Evolutionary conservation across 2,797 vertebrate species (phyloP).

Genomic region (Liparis tanakae): DNA sequence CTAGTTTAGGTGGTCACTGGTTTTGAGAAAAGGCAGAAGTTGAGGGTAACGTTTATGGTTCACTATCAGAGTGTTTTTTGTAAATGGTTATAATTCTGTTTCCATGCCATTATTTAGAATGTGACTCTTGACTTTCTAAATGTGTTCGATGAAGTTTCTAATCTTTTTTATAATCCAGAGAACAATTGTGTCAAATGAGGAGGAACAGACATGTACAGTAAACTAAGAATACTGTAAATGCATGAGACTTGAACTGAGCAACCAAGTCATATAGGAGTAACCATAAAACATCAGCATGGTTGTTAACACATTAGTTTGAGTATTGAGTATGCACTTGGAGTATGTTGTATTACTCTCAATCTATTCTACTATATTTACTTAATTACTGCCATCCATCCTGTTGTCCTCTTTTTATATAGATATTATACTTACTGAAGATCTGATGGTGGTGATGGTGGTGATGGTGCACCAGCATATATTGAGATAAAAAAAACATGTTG

Average conservation of each 20-base stretch:
- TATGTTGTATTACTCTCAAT: neutral
- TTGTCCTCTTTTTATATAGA: neutral
- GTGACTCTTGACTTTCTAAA: neutral
- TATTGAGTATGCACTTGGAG: neutral
- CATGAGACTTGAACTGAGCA: neutral
- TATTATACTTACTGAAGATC: neutral
- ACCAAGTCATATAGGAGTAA: neutral
- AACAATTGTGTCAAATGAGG: neutral
- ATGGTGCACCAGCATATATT: neutral
- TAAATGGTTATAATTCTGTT: slow-evolving; percentile 1
- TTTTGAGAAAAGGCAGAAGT: neutral
- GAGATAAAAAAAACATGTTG: neutral
- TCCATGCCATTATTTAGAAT: neutral
- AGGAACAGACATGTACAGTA: neutral
- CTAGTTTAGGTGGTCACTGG: neutral
- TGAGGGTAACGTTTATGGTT: neutral
- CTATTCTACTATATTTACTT: neutral
- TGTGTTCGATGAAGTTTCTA: neutral
- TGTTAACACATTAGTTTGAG: neutral
- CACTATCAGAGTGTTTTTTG: neutral
- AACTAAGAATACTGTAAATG: neutral
- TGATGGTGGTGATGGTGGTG: neutral
- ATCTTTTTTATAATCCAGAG: neutral
- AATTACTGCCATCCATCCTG: neutral
- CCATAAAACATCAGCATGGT: neutral